Evolutionary conservation across 2,113 vertebrate species (phyloP), one percentile per base, ranked within the genome.

Genomic region (Rhineura floridana): DNA sequence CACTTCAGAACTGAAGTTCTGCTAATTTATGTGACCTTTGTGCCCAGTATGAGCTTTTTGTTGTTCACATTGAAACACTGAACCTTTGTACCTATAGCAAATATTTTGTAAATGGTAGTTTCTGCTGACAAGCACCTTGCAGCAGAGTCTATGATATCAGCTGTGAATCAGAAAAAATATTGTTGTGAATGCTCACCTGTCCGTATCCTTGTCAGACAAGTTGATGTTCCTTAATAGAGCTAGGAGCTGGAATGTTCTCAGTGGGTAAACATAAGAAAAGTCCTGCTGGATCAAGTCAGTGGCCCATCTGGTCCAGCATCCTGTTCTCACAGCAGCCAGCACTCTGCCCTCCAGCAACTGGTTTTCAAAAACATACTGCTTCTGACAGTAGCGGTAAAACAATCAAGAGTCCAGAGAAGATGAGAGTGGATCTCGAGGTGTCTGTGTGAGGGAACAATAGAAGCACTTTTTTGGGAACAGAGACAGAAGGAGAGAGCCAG

Each of bases 1-100:
- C 93, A 94, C 92, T 96, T 94, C 90, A 95, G 88, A 94, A 93
- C 88, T 94, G 90, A 93, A 95, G 94, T 92, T 94, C 91, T 94
- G 91, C 91, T 95, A 93, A 94, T 95, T 93, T 90, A 91, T 92
- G 89, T 94, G 93, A 94, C 93, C 93, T 95, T 93, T 96, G 94
- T 94, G 94, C 91, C 94, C 67, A 95, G 91, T 93, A 94, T 94
- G 94, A 94, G 91, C 89, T 95, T 93, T 94, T 94, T 95, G 91
- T 89, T 95, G 94, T 95, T 94, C 92, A 94, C 93, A 91, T 92
- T 94, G 94, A 59, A 94, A 94, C 91, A 93, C 95, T 95, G 94
- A 94, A 93, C 70, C 87, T 93, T 92, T 94, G 93, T 92, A 94
- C 90, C 93, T 93, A 92, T 89, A 91, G 86, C 88, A 92, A 90